Percentiles rank a stretch among this genome's conserved stretches.
phyloP scores from a whole-genome alignment of 2,797 vertebrate genomes.

The Arnoldichthys spilopterus region DNA sequence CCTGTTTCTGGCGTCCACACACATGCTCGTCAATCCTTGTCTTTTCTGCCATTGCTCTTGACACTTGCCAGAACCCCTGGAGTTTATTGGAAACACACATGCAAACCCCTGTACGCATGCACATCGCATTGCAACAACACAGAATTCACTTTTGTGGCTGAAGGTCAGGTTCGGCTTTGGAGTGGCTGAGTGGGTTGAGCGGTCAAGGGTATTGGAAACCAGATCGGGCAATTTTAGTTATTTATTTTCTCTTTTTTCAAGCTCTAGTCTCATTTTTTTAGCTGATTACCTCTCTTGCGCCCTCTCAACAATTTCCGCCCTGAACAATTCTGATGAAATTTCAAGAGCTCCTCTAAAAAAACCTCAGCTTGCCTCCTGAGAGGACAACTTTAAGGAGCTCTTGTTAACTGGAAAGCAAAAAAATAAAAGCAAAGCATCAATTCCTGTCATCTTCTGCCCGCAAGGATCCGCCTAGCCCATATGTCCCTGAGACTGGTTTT shows the following conservation, averaged over 20 bases:
- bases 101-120: conserved; percentile 29
- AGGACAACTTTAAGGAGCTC: conserved; percentile 16
- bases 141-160: not conserved
- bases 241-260: not conserved
- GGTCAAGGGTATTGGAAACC: conserved; percentile 30
- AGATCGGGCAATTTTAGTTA: conserved; percentile 7
- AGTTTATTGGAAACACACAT: conserved; percentile 68
- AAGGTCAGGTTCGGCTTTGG: conserved; percentile 23
- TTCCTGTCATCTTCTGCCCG: not conserved
- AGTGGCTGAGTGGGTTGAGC: not conserved
- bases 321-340: conserved; percentile 16
- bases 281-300: conserved; percentile 13
- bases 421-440: not conserved
- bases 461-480: conserved; percentile 11
- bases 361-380: conserved; percentile 3
- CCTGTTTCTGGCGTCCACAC: conserved; percentile 15
- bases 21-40: conserved; percentile 79
- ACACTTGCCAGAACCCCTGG: conserved; percentile 71
- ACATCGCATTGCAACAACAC: not conserved
- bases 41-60: conserved; percentile 71
- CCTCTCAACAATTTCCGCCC: not conserved
- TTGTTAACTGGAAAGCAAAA: conserved; percentile 18
- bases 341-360: conserved; percentile 25
- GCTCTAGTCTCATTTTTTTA: conserved; percentile 1
- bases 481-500: conserved; percentile 15